A percentile compares a stretch with the other conserved stretches of the same genome.
phyloP scores from a whole-genome alignment of 2,113 vertebrate species.

The Piaya cayana region DNA sequence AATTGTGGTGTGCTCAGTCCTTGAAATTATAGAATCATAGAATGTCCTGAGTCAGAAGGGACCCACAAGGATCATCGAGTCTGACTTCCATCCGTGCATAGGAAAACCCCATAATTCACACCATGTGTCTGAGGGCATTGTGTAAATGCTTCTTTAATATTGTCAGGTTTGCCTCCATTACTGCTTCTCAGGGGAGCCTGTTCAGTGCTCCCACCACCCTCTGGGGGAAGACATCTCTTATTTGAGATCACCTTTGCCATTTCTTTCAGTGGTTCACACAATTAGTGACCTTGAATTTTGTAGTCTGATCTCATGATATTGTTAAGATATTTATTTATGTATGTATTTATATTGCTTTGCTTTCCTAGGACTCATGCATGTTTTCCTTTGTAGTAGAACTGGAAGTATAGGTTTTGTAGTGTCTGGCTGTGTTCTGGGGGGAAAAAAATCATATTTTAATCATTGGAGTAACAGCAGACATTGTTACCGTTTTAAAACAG shows the following conservation, averaged over 20 bases:
- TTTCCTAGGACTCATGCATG: background rate
- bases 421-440: background rate
- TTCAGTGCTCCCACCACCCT: no score
- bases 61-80: no score
- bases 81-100: no score
- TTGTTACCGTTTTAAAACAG: slow-evolving; percentile 15
- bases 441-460: background rate
- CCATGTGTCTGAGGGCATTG: no score
- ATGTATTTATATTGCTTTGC: background rate
- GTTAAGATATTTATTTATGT: background rate
- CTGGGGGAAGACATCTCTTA: background rate
- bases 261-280: background rate
- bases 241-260: background rate
- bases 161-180: no score
- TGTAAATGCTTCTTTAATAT: no score
- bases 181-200: no score
- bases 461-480: background rate
- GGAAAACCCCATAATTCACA: no score
- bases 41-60: no score
- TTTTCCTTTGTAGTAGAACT: background rate
- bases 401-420: background rate
- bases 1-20: background rate
- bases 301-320: background rate
- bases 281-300: background rate
- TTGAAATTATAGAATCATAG: background rate